Evolutionary conservation across 2,113 vertebrate species (phyloP).

Genomic region (Nycticryphes semicollaris): DNA sequence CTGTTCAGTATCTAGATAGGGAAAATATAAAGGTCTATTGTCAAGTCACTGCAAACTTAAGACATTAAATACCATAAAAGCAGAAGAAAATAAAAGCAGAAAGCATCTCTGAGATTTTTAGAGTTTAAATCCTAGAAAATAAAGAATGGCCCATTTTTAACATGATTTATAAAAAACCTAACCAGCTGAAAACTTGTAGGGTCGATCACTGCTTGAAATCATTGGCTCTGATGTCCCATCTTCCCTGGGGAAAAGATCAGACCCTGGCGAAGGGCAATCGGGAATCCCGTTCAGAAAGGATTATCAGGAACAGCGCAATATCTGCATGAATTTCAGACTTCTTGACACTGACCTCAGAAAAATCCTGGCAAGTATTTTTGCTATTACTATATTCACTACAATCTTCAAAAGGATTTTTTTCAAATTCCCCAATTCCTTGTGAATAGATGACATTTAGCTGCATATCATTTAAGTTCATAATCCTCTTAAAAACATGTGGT

Average conservation of each 20-base stretch:
- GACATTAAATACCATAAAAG: neutral
- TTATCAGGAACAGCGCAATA: neutral
- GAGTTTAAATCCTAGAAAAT: neutral
- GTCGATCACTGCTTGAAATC: neutral
- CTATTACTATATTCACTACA: slow-evolving; percentile 11
- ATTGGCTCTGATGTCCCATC: neutral
- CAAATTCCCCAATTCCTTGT: slow-evolving; percentile 30
- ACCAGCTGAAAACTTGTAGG: neutral
- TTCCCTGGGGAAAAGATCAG: neutral
- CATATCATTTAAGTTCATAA: slow-evolving; percentile 35
- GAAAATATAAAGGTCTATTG: neutral
- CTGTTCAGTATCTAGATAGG: neutral
- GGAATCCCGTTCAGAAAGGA: neutral
- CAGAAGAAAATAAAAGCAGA: neutral
- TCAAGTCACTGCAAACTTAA: neutral
- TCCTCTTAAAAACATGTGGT: slow-evolving; percentile 49
- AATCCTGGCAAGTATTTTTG: slow-evolving; percentile 41
- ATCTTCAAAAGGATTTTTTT: slow-evolving; percentile 34
- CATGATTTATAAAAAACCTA: neutral
- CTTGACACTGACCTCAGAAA: slow-evolving; percentile 16
- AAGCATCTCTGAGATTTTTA: neutral
- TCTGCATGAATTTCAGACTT: slow-evolving; percentile 36
- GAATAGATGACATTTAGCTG: slow-evolving; percentile 42
- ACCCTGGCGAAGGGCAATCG: neutral
- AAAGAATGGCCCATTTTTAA: neutral